These are phyloP conservation scores for Vombatus ursinus DNA, from an alignment of 2,113 vertebrate genomes.

Conservation along the genomic window DNA sequence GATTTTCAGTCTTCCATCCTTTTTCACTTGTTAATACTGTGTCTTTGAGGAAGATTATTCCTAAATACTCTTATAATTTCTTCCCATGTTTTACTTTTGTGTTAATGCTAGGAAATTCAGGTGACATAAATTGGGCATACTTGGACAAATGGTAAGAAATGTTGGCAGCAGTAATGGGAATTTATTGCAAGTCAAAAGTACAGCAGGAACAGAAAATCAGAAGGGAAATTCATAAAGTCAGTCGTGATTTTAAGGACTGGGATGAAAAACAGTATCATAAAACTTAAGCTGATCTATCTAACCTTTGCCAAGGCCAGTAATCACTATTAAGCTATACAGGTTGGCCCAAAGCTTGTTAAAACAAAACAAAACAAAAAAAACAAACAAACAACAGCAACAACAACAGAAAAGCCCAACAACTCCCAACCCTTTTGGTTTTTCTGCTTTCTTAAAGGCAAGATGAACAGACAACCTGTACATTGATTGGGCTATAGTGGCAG, in stretches of 20 bases:
- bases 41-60: conserved; percentile 60
- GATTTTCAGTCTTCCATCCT: conserved; percentile 46
- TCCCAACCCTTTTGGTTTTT: background rate
- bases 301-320: background rate
- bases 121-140: background rate
- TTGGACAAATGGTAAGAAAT: background rate
- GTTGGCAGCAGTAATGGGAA: background rate
- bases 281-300: background rate
- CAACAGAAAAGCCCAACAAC: too few relatives aligned
- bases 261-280: background rate
- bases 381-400: too few relatives aligned
- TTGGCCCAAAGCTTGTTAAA: background rate
- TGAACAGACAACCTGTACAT: conserved; percentile 20
- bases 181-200: background rate
- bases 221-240: conserved; percentile 31
- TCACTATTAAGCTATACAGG: background rate
- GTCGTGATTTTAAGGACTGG: background rate
- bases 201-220: background rate
- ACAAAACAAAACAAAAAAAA: too few relatives aligned
- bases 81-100: conserved; percentile 35
- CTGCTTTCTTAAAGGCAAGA: conserved; percentile 45
- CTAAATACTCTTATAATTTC: conserved; percentile 32
- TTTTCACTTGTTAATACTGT: conserved; percentile 63
- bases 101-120: background rate
- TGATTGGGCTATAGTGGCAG: background rate